Conservation (phyloP, 2,888 invertebrate genomes). For the Malthinus flaveolus region DNA sequence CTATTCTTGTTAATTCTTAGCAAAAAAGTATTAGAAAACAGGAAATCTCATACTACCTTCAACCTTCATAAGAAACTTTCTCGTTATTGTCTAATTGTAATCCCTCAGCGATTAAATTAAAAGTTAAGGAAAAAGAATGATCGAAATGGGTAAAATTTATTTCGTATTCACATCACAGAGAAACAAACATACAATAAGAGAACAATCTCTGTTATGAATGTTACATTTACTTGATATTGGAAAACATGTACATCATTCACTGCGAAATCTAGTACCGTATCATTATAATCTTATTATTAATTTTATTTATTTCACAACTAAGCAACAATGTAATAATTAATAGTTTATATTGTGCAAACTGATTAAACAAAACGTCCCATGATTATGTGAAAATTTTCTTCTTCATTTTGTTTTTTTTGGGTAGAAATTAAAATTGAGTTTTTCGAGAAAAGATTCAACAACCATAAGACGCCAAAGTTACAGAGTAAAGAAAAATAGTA, state of each 20-base stretch:
- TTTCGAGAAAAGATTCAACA: constrained; percentile 29
- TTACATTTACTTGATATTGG: constrained; percentile 52
- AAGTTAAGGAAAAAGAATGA: constrained; percentile 18
- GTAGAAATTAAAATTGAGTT: constrained; percentile 14
- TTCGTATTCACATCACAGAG: constrained; percentile 56
- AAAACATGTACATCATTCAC: constrained; percentile 53
- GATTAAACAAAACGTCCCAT: constrained; percentile 31
- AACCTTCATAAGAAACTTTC: too few relatives aligned
- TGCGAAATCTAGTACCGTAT: constrained; percentile 46
- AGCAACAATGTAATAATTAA: constrained; percentile 46
- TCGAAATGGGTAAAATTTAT: constrained; percentile 56
- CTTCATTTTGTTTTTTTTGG: constrained; percentile 11
- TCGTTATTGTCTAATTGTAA: too few relatives aligned
- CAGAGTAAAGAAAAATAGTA: constrained; percentile 16
- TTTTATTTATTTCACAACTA: constrained; percentile 49
- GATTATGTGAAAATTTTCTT: constrained; percentile 20
- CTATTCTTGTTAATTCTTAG: too few relatives aligned
- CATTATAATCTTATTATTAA: constrained; percentile 47
- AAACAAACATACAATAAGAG: constrained; percentile 56
- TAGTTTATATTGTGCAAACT: constrained; percentile 36
- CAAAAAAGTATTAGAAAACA: too few relatives aligned
- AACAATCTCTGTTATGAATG: constrained; percentile 53
- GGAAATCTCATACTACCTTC: too few relatives aligned
- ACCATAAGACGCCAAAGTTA: constrained; percentile 33
- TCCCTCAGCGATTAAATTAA: neutral